Conservation (phyloP, 1,140 invertebrate genomes). For the Drosophila micromelanica region DNA sequence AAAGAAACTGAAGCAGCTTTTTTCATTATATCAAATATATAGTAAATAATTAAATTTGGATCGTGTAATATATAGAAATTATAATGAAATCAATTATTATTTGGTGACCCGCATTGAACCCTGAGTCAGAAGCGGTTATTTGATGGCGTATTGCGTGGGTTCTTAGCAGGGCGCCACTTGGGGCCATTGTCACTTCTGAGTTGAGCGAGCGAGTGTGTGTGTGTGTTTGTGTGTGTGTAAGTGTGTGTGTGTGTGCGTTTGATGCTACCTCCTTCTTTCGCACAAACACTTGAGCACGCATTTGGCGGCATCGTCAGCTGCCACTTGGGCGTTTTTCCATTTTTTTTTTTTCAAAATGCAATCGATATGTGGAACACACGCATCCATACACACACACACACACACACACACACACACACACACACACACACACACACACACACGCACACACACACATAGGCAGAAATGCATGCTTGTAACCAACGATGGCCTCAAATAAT, state of each 20-base stretch:
- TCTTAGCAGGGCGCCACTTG: constrained; percentile 49
- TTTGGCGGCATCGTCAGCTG: constrained; percentile 58
- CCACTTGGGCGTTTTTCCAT: constrained; percentile 48
- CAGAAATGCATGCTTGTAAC: constrained; percentile 1
- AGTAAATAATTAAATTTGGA: no score
- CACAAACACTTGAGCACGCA: constrained; percentile 54
- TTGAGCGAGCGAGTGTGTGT: constrained; percentile 23
- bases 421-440: constrained; percentile 26
- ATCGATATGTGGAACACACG: constrained; percentile 63
- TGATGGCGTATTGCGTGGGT: constrained; percentile 43
- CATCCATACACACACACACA: constrained; percentile 27
- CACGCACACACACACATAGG: constrained; percentile 13
- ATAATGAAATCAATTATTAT: not conserved
- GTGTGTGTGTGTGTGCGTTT: constrained; percentile 30
- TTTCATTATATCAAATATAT: no score
- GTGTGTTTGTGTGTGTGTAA: constrained; percentile 26
- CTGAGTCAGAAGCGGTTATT: constrained; percentile 18
- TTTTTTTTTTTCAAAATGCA: constrained; percentile 46
- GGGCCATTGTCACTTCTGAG: constrained; percentile 43
- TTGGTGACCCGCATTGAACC: constrained; percentile 45
- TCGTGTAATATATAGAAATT: no score
- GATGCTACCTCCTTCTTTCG: constrained; percentile 38
- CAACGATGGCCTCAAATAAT: constrained; percentile 55
- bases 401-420: constrained; percentile 27
- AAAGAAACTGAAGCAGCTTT: no score